Evolutionary conservation across 2,797 vertebrate species (phyloP).

Genomic region (Anableps anableps): DNA sequence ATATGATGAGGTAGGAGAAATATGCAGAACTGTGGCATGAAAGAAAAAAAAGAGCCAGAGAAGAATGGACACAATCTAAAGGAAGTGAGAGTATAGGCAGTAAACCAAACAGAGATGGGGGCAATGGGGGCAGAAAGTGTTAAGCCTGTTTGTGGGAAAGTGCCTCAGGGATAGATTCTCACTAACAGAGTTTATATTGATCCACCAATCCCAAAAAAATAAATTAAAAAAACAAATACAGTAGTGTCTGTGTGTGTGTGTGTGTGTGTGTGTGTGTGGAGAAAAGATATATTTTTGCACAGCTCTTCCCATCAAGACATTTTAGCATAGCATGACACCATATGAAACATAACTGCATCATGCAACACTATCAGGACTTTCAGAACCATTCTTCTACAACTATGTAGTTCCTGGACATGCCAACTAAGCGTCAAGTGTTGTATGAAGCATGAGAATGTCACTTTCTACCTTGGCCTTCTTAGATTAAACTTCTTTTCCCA

Average conservation of each 20-base stretch:
- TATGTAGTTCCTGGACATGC: neutral
- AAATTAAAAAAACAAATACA: conserved; percentile 15
- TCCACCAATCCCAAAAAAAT: conserved; percentile 61
- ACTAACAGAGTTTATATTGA: conserved; percentile 74
- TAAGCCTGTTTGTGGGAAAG: conserved; percentile 77
- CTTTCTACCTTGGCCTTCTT: neutral
- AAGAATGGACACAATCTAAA: conserved; percentile 46
- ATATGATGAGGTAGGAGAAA: neutral
- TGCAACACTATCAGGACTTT: neutral
- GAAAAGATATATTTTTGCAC: neutral
- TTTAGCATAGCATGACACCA: neutral
- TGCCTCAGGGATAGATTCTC: conserved; percentile 70
- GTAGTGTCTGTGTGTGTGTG: conserved; percentile 25
- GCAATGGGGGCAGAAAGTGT: conserved; percentile 52
- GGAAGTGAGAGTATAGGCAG: conserved; percentile 51
- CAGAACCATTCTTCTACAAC: neutral
- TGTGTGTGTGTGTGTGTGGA: conserved; percentile 5
- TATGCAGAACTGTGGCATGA: conserved; percentile 3
- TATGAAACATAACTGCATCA: neutral
- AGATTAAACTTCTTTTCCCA: neutral
- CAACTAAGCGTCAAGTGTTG: neutral
- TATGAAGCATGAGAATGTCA: neutral
- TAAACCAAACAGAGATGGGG: conserved; percentile 28
- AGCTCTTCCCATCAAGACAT: neutral
- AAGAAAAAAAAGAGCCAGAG: conserved; percentile 19